phyloP scores from a whole-genome alignment of 1,140 invertebrate species.

The Hylaeus volcanicus region DNA sequence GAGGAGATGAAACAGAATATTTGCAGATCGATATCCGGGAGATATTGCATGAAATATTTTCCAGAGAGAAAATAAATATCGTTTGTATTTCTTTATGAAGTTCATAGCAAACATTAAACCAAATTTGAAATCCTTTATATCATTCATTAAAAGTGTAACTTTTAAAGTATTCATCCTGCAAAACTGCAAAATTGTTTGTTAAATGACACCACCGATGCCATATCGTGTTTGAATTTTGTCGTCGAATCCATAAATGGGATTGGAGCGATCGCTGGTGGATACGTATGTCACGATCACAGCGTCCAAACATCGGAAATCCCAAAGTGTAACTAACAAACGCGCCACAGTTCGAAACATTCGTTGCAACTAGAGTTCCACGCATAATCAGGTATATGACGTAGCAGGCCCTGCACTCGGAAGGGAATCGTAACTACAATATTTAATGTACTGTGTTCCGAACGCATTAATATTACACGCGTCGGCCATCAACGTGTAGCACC shows the following conservation, averaged over 20 bases:
- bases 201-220: too few relatives aligned
- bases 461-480: neutral
- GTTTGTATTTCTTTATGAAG: too few relatives aligned
- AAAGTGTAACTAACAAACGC: neutral
- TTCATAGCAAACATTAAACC: too few relatives aligned
- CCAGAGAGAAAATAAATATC: too few relatives aligned
- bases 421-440: conserved; percentile 29
- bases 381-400: neutral
- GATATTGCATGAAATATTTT: too few relatives aligned
- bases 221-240: neutral
- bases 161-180: too few relatives aligned
- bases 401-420: conserved; percentile 13
- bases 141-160: too few relatives aligned
- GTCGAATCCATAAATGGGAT: neutral
- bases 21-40: too few relatives aligned
- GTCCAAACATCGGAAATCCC: neutral
- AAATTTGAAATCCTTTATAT: too few relatives aligned
- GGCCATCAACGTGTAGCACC: neutral
- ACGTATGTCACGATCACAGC: too few relatives aligned
- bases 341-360: neutral
- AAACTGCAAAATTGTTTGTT: too few relatives aligned
- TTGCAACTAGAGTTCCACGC: conserved; percentile 17
- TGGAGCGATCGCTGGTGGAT: neutral
- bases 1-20: too few relatives aligned
- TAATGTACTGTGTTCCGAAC: conserved; percentile 10